Evolutionary conservation across 2,797 vertebrate genomes (phyloP).

Genomic region (Cuculus canorus): DNA sequence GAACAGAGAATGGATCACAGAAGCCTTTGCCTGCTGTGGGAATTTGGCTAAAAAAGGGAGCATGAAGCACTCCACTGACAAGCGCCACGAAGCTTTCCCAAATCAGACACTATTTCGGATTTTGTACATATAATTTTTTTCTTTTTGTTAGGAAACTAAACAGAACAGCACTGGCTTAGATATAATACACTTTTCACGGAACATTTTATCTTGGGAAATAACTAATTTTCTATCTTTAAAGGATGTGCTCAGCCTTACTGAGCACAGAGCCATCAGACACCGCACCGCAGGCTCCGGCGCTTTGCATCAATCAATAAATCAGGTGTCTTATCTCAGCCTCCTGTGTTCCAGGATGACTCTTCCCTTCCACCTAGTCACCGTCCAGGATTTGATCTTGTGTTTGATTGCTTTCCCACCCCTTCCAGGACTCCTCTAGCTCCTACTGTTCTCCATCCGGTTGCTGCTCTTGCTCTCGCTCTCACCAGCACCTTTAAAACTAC

Average conservation of each 20-base stretch:
- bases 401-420: neutral
- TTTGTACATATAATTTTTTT: neutral
- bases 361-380: neutral
- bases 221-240: neutral
- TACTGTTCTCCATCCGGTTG: neutral
- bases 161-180: neutral
- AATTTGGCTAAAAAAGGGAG: neutral
- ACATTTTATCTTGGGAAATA: neutral
- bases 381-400: neutral
- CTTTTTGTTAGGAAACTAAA: neutral
- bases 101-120: neutral
- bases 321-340: neutral
- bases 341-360: neutral
- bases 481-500: neutral
- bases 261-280: neutral
- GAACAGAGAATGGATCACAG: neutral
- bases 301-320: neutral
- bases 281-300: accelerated
- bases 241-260: neutral
- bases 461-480: neutral
- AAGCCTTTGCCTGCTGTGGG: neutral
- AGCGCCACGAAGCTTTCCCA: neutral
- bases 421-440: neutral
- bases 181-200: neutral
- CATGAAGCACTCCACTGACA: neutral